These are phyloP conservation scores for Syngnathus acus DNA, from an alignment of 2,797 vertebrate genomes.

Conservation along the genomic window DNA sequence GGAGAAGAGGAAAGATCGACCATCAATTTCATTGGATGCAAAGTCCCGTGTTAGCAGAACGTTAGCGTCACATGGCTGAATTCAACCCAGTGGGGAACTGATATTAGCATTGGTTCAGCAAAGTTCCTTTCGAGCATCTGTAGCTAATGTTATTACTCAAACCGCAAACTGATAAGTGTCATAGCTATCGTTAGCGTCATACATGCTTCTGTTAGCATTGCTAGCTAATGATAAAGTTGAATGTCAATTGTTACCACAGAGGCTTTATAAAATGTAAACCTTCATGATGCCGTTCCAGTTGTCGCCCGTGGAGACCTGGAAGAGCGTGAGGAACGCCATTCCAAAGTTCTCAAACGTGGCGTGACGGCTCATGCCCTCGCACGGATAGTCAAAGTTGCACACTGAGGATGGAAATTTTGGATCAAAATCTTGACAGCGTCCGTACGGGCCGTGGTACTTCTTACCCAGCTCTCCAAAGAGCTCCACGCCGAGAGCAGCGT, in stretches of 20 bases:
- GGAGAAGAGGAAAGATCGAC: neutral
- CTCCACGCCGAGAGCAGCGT: conserved; percentile 90
- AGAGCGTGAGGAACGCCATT: conserved; percentile 95
- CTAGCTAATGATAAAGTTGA: too few species aligned
- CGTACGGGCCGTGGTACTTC: conserved; percentile 26
- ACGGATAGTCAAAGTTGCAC: conserved; percentile 89
- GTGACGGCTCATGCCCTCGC: conserved; percentile 94
- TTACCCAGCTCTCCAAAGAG: conserved; percentile 92
- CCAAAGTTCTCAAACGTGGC: conserved; percentile 97
- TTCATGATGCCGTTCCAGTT: conserved; percentile 99
- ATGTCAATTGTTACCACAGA: neutral
- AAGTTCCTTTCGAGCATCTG: too few species aligned
- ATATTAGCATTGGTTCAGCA: too few species aligned
- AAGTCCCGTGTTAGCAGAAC: too few species aligned
- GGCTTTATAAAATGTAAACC: conserved; percentile 54
- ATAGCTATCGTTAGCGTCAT: too few species aligned
- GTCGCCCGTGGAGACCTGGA: conserved; percentile 93
- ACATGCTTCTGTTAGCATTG: too few species aligned
- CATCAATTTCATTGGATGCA: too few species aligned
- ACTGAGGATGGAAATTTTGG: conserved; percentile 57
- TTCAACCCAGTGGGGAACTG: too few species aligned
- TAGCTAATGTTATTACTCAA: too few species aligned
- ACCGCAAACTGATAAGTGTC: too few species aligned
- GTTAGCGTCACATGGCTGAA: too few species aligned
- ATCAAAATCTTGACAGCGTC: neutral